Evolutionary conservation across 2,113 vertebrate species (phyloP).

Genomic region (Prinia subflava): DNA sequence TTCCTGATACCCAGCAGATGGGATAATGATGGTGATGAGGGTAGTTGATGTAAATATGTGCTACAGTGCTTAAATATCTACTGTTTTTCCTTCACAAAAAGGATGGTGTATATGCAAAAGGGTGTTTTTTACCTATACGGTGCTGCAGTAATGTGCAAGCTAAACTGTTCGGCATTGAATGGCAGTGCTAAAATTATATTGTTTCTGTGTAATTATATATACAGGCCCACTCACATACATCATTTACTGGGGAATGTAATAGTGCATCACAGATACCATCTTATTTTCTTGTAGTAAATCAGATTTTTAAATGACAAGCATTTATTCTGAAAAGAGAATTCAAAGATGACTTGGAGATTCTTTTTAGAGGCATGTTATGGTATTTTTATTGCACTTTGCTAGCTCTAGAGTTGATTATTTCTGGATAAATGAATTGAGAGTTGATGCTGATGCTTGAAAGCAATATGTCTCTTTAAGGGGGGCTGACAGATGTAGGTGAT

Average conservation of each 20-base stretch:
- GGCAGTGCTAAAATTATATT: neutral
- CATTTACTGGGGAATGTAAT: neutral
- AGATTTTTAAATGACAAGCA: neutral
- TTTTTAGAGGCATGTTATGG: neutral
- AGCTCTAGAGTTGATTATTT: neutral
- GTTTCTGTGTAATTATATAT: neutral
- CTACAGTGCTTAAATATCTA: neutral
- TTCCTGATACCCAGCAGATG: neutral
- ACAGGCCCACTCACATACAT: neutral
- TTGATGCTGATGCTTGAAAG: neutral
- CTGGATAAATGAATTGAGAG: neutral
- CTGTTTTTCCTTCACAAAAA: neutral
- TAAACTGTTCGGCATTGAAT: neutral
- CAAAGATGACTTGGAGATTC: neutral
- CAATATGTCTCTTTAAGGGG: neutral
- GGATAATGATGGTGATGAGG: neutral
- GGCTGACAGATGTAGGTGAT: neutral
- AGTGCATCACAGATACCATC: neutral
- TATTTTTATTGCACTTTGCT: neutral
- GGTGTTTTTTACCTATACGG: neutral
- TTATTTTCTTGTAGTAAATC: neutral
- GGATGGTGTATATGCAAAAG: neutral
- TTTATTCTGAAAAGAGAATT: neutral
- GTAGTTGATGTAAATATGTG: neutral
- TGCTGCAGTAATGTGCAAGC: neutral